These are phyloP conservation scores for Tetranychus truncatus DNA, from an alignment of 2,888 invertebrate genomes.

Conservation along the genomic window DNA sequence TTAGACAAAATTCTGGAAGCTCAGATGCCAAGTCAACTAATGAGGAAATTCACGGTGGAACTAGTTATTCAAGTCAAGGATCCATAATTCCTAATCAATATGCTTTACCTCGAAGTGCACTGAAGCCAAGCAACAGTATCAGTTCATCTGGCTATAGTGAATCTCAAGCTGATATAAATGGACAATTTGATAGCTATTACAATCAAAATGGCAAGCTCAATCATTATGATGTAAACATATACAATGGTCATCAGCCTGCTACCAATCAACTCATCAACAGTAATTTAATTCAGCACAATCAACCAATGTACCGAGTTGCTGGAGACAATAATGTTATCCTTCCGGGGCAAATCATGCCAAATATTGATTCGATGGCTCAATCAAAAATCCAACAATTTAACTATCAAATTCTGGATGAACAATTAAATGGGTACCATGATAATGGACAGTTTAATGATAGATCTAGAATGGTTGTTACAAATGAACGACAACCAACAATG, in stretches of 20 bases:
- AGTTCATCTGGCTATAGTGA: not conserved
- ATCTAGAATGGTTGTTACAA: not conserved
- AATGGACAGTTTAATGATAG: not conserved
- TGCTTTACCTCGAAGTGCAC: not conserved
- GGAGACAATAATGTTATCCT: not conserved
- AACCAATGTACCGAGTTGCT: not conserved
- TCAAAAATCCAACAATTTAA: not conserved
- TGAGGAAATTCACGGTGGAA: slow-evolving; percentile 8
- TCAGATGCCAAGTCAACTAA: not conserved
- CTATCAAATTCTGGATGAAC: not conserved
- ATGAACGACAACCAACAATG: no score
- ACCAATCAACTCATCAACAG: not conserved
- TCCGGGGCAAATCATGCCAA: not conserved
- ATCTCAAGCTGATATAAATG: not conserved
- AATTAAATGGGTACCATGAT: not conserved
- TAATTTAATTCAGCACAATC: not conserved
- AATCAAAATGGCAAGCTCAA: not conserved
- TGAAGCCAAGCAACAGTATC: not conserved
- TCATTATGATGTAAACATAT: not conserved
- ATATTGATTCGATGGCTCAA: not conserved
- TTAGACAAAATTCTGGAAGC: slow-evolving; percentile 1
- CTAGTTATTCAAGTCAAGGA: not conserved
- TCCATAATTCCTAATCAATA: not conserved
- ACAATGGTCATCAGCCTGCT: not conserved
- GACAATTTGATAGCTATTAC: not conserved